phyloP scores from a whole-genome alignment of 2,113 vertebrate genomes.

The Elephantulus edwardii region DNA sequence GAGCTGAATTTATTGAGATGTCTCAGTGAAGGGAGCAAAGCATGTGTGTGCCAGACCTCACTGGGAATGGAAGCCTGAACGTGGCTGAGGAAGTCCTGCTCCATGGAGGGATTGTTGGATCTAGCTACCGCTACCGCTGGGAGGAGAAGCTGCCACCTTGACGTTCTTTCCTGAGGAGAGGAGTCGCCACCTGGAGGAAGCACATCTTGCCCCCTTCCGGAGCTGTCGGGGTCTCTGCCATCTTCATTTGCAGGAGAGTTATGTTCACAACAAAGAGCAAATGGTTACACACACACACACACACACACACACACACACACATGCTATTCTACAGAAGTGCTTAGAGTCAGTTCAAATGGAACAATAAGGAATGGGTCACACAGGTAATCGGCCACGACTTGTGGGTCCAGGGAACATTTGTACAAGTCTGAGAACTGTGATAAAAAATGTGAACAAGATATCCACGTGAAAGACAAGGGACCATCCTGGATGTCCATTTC shows the following conservation, averaged over 20 bases:
- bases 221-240: not conserved
- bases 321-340: rapidly evolving
- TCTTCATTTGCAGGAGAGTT: not conserved
- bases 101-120: not conserved
- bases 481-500: not conserved
- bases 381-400: not conserved
- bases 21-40: conserved; percentile 27
- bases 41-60: not conserved
- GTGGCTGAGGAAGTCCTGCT: not conserved
- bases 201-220: not conserved
- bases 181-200: not conserved
- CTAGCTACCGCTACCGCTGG: not conserved
- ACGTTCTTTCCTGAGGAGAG: not conserved
- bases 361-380: not conserved
- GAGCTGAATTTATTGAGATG: conserved; percentile 61
- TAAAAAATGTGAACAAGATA: not conserved
- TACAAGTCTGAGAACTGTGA: not conserved
- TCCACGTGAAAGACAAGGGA: not conserved
- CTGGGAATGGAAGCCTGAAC: not conserved
- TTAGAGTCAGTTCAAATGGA: not conserved
- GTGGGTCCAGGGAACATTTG: not conserved
- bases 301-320: not conserved
- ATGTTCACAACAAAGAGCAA: not conserved
- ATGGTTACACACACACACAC: not conserved
- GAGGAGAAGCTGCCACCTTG: too few species aligned